phyloP scores from a whole-genome alignment of 2,797 vertebrate genomes.

The Onychomys torridus region DNA sequence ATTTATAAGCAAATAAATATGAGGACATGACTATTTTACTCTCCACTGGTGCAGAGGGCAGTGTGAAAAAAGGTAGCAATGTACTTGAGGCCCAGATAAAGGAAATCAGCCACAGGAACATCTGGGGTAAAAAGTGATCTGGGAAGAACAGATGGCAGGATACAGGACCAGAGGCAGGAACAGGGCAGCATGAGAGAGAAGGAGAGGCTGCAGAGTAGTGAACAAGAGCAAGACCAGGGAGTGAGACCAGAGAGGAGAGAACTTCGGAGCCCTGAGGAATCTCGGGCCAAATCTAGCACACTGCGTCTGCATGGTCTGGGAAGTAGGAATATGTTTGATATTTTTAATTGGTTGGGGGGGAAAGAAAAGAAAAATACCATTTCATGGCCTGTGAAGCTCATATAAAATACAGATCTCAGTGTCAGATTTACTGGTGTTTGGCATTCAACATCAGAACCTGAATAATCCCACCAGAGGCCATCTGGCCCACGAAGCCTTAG shows the following conservation, averaged over 20 bases:
- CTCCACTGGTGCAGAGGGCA: background rate
- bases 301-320: background rate
- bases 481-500: background rate
- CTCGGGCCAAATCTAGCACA: background rate
- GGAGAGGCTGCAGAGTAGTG: rapidly evolving
- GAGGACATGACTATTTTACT: background rate
- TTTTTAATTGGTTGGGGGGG: background rate
- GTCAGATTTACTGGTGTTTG: background rate
- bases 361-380: background rate
- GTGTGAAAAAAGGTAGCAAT: background rate
- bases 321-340: background rate
- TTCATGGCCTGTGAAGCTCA: background rate
- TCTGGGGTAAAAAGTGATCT: background rate
- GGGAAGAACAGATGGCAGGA: background rate
- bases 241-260: background rate
- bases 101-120: background rate
- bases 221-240: background rate
- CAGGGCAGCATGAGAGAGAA: background rate
- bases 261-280: too few species aligned
- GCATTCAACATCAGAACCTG: background rate
- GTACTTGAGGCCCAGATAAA: background rate
- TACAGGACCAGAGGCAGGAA: background rate
- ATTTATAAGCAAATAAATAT: background rate
- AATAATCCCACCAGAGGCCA: background rate
- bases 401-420: conserved; percentile 8